These are phyloP conservation scores for Mylabris sibirica DNA, from an alignment of 2,888 invertebrate species.

Conservation along the genomic window DNA sequence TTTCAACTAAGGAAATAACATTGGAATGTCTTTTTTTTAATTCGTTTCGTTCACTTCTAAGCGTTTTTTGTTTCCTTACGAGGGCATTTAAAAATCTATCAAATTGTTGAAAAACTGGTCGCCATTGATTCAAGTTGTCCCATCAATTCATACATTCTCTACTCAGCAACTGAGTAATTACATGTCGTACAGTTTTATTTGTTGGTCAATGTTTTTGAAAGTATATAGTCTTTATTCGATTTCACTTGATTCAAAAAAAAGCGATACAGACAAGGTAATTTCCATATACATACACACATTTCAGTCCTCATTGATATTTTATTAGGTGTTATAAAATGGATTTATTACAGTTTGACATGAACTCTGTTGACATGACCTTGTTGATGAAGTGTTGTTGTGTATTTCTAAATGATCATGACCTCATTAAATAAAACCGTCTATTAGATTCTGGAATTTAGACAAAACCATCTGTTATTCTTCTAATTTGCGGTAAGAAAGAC, in stretches of 20 bases:
- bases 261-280: slow-evolving; percentile 3
- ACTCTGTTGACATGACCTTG: slow-evolving; percentile 1
- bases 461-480: not conserved
- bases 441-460: not conserved
- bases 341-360: not conserved
- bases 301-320: not conserved
- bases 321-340: not conserved
- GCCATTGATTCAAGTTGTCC: slow-evolving; percentile 1
- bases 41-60: not conserved
- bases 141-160: not conserved
- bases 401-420: not conserved
- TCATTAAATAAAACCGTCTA: not conserved
- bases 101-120: slow-evolving; percentile 3
- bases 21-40: not conserved
- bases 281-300: not conserved
- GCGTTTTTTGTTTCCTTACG: not conserved
- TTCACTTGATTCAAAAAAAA: not conserved
- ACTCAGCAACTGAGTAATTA: not conserved
- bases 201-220: not conserved
- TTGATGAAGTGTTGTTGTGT: not conserved
- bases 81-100: slow-evolving; percentile 1
- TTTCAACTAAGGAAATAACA: not conserved
- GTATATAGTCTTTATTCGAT: not conserved
- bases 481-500: not conserved
- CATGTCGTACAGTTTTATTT: not conserved